These are phyloP conservation scores for Diadophis punctatus DNA, from an alignment of 2,113 vertebrate species.

Conservation along the genomic window DNA sequence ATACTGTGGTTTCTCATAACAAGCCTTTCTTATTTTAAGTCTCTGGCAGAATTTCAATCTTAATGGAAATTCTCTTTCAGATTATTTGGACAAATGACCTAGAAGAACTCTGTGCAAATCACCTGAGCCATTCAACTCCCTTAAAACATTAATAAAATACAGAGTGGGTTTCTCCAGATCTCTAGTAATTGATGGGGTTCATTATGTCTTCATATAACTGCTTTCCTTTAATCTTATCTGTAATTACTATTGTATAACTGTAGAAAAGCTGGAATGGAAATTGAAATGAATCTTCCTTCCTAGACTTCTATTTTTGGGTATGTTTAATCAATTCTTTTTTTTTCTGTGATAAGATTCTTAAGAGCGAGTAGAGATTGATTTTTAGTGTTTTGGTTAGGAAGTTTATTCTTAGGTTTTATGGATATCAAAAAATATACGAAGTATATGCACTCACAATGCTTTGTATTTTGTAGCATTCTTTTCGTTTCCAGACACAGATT, in stretches of 20 bases:
- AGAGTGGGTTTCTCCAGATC: slow-evolving; percentile 52
- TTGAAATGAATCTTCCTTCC: slow-evolving; percentile 57
- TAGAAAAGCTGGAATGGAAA: slow-evolving; percentile 58
- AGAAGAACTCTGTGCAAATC: slow-evolving; percentile 27
- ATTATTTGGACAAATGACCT: slow-evolving; percentile 52
- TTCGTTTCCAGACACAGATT: not conserved
- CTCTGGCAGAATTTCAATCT: slow-evolving; percentile 24
- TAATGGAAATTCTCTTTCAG: slow-evolving; percentile 23
- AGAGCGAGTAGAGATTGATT: slow-evolving; percentile 28
- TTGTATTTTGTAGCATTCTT: not conserved
- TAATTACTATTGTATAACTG: slow-evolving; percentile 48
- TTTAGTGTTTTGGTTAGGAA: slow-evolving; percentile 40
- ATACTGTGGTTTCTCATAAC: not conserved
- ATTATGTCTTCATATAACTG: slow-evolving; percentile 61
- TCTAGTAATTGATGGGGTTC: slow-evolving; percentile 62
- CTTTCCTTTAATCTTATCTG: slow-evolving; percentile 57
- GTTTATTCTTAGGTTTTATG: slow-evolving; percentile 37
- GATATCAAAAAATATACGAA: slow-evolving; percentile 20
- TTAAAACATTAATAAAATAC: slow-evolving; percentile 58
- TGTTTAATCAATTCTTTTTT: slow-evolving; percentile 50
- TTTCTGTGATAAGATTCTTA: slow-evolving; percentile 43
- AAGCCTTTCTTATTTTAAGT: not conserved
- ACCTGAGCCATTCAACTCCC: slow-evolving; percentile 49
- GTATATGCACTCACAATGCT: not conserved
- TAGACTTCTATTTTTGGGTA: slow-evolving; percentile 49